Conservation (phyloP, 2,888 invertebrate species). For the Panopea generosa region DNA sequence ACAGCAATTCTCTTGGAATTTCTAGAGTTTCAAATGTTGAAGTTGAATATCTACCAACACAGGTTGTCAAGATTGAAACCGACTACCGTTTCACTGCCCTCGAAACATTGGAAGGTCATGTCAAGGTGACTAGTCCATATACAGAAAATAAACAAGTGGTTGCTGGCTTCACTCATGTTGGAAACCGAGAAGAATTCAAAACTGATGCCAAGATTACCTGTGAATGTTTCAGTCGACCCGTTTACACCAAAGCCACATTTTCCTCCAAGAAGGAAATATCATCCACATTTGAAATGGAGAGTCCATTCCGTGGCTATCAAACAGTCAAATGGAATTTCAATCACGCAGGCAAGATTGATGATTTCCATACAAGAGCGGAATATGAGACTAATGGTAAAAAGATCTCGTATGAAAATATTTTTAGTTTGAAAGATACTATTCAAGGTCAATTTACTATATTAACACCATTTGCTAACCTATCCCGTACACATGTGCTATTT, state of each 20-base stretch:
- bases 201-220: conserved; percentile 62
- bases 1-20: conserved; percentile 55
- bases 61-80: conserved; percentile 58
- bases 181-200: conserved; percentile 53
- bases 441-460: conserved; percentile 54
- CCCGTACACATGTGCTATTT: conserved; percentile 52
- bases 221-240: conserved; percentile 47
- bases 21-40: conserved; percentile 52
- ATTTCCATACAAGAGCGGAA: conserved; percentile 60
- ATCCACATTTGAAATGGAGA: conserved; percentile 57
- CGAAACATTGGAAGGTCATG: conserved; percentile 60
- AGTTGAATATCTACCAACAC: conserved; percentile 68
- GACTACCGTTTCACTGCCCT: conserved; percentile 56
- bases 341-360: conserved; percentile 55
- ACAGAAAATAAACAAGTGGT: conserved; percentile 54
- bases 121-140: conserved; percentile 62
- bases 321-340: conserved; percentile 59
- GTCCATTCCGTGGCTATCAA: conserved; percentile 67
- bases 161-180: conserved; percentile 62
- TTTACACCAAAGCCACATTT: conserved; percentile 47
- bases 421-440: conserved; percentile 47
- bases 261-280: conserved; percentile 40
- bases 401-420: conserved; percentile 56
- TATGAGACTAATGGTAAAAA: conserved; percentile 68
- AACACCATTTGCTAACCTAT: conserved; percentile 63